Percentiles rank a stretch among this genome's conserved stretches.
These are phyloP conservation scores for Eupsilia transversa DNA, from an alignment of 2,888 invertebrate species.

Conservation along the genomic window DNA sequence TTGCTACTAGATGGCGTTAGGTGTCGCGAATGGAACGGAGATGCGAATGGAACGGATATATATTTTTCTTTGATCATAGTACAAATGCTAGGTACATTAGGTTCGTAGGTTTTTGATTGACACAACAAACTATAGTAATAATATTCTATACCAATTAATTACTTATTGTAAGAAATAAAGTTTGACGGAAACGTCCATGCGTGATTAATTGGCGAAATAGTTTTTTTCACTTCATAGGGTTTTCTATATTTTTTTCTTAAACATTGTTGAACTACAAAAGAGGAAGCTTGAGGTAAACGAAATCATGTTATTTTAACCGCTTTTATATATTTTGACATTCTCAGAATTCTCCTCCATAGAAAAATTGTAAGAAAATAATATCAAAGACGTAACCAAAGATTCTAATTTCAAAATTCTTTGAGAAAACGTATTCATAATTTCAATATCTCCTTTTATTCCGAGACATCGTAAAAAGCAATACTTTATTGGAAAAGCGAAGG, in stretches of 20 bases:
- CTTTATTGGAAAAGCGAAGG: conserved; percentile 54
- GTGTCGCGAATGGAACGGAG: background rate
- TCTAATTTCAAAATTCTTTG: conserved; percentile 59
- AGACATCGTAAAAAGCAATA: conserved; percentile 58
- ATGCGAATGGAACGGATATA: background rate
- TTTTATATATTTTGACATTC: conserved; percentile 17
- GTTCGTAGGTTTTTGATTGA: no score
- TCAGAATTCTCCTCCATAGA: conserved; percentile 24
- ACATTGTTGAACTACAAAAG: background rate
- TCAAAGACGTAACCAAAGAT: conserved; percentile 58
- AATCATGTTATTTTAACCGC: conserved; percentile 15
- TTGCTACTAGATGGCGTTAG: conserved; percentile 50
- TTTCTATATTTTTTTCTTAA: background rate
- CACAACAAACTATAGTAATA: background rate
- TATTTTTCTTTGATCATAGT: background rate
- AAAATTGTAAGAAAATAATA: conserved; percentile 57
- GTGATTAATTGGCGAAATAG: no score
- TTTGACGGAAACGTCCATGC: background rate
- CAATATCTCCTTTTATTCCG: conserved; percentile 58
- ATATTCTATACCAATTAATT: background rate
- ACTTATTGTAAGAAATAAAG: background rate
- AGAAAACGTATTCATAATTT: conserved; percentile 61
- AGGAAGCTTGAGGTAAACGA: conserved; percentile 11
- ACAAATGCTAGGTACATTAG: no score
- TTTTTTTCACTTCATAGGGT: background rate